Base-by-base conservation (phyloP, 2,888 invertebrate species). In the Eugnorisma glareosa region DNA sequence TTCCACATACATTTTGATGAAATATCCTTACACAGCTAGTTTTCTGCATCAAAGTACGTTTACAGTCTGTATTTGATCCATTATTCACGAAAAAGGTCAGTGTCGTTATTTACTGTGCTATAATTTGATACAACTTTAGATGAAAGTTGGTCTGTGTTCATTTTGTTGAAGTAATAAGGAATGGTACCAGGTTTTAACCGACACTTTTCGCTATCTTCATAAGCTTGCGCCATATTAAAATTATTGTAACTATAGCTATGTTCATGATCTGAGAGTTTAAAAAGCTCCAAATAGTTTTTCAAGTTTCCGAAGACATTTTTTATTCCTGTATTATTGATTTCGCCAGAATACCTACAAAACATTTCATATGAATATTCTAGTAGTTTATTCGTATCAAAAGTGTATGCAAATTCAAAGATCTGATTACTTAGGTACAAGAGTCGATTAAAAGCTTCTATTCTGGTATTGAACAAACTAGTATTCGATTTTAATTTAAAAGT, bases 371-470 rank as follows among this genome's bases (percentile, higher is more conserved):
- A 31, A 45, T 75, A 75, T 11, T 75, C 43, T 4, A 75, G 51
- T 2, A 67, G 37, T 40, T 67, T 67, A 5, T 76, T 76, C 1
- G 76, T 67, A 28, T 76, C 76, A 40, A 76, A 76, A 5, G 61
- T 24, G 8, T 71, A 76, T 5, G 71, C n/a, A 51, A 61, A 76
- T 18, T 76, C 21, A 61, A 61, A 76, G n/a, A 1, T 67, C 48
- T 40, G 35, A 10, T 67, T 76, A 51, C 67, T 72, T 7, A 18
- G 28, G n/a, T 77, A 28, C 11, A 77, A 21, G 5, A 76, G 72
- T 57, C 61, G 28, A n/a, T 76, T 76, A 13, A 76, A 76, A 18
- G 48, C 28, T 72, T 76, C 76, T 76, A 77, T 68, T 63, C 68
- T 77, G 11, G 28, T 77, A 37, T 73, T 77, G 28, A 59, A 77